A percentile compares a stretch with the other conserved stretches of the same genome.
Evolutionary conservation across 2,113 vertebrate genomes (phyloP).

Genomic region (Sciurus niger): DNA sequence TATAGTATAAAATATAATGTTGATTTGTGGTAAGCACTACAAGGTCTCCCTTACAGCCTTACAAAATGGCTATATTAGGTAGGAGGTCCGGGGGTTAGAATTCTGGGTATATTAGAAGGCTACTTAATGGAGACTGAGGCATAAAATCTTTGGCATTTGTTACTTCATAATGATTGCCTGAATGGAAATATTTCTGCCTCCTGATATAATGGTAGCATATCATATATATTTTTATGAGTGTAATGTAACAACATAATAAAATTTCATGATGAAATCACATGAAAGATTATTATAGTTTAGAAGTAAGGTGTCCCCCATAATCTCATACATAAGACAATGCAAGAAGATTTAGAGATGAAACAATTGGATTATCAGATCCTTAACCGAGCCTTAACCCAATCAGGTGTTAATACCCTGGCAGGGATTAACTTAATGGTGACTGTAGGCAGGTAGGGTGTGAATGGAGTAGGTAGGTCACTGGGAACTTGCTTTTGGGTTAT

Average conservation of each 20-base stretch:
- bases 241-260: not conserved
- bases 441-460: too few species aligned
- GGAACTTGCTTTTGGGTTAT: too few species aligned
- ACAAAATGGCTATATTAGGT: not conserved
- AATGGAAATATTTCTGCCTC: not conserved
- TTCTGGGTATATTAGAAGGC: not conserved
- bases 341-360: too few species aligned
- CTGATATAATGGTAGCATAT: not conserved
- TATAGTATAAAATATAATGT: not conserved
- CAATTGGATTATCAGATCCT: too few species aligned
- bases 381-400: too few species aligned
- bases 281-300: not conserved
- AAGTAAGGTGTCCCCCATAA: too few species aligned
- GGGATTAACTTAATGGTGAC: too few species aligned
- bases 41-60: not conserved
- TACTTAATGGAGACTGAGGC: not conserved
- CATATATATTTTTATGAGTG: not conserved
- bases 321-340: too few species aligned
- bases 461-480: too few species aligned
- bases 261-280: not conserved
- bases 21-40: not conserved
- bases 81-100: not conserved
- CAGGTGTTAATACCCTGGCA: too few species aligned
- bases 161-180: not conserved
- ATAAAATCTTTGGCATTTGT: not conserved